These are phyloP conservation scores for Corythaixoides concolor DNA, from an alignment of 2,113 vertebrate species.

Conservation along the genomic window DNA sequence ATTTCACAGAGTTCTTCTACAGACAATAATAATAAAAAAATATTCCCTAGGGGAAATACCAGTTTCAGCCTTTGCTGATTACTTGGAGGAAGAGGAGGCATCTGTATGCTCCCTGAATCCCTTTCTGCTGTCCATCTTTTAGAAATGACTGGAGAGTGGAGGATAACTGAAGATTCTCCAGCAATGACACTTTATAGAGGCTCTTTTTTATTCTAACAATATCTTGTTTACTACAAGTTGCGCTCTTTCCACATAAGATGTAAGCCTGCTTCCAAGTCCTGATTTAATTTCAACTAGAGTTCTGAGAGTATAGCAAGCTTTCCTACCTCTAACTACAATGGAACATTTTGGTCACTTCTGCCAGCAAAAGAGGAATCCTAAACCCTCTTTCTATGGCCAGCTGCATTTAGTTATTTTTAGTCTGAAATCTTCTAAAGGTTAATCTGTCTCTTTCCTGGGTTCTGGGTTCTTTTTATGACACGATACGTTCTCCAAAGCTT, in stretches of 20 bases:
- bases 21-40: background rate
- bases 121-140: background rate
- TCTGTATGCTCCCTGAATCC: background rate
- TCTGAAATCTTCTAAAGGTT: background rate
- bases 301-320: background rate
- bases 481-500: background rate
- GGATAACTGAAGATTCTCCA: background rate
- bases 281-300: background rate
- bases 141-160: background rate
- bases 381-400: background rate
- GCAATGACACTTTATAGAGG: background rate
- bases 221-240: background rate
- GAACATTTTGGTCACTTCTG: background rate
- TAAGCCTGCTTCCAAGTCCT: background rate
- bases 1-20: background rate
- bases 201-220: background rate
- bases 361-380: background rate
- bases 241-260: background rate
- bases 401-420: background rate
- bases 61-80: background rate
- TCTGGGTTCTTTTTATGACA: background rate
- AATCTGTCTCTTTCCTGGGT: background rate
- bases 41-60: background rate
- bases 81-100: background rate
- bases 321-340: background rate